Evolutionary conservation across 1,140 invertebrate species (phyloP).

Genomic region (Choristoneura fumiferana): DNA sequence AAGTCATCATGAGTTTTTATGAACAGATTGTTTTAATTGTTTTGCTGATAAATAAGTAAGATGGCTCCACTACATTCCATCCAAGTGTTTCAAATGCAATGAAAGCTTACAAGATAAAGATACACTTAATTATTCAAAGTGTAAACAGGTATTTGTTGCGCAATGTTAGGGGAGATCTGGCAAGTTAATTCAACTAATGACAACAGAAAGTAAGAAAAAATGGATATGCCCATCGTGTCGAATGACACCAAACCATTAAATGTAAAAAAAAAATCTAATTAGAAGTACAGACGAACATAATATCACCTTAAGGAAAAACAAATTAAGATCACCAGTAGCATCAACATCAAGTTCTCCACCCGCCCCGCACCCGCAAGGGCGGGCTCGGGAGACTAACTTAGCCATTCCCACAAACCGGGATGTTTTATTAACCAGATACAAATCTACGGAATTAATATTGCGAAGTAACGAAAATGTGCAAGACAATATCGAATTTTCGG

Average conservation of each 20-base stretch:
- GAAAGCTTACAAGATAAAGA: not conserved
- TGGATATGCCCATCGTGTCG: not conserved
- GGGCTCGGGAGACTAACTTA: not conserved
- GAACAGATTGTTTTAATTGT: too few relatives aligned
- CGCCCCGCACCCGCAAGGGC: not conserved
- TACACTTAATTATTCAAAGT: not conserved
- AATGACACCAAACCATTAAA: not conserved
- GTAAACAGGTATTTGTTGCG: not conserved
- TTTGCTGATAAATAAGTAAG: not conserved
- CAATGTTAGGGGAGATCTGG: not conserved
- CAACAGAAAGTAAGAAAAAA: not conserved
- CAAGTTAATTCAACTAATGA: not conserved
- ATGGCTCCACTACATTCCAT: not conserved
- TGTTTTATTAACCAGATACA: not conserved
- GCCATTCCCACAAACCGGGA: not conserved
- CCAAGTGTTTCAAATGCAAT: not conserved
- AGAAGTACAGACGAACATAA: not conserved
- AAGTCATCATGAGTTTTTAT: too few relatives aligned
- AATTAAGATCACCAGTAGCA: not conserved
- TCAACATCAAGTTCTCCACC: not conserved
- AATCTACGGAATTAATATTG: not conserved
- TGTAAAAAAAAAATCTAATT: not conserved
- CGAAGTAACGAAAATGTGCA: not conserved
- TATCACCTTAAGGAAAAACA: not conserved
- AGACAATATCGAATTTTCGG: not conserved